Evolutionary conservation across 2,113 vertebrate species (phyloP), one percentile per base, ranked within the genome.

Genomic region (Neodontobutis hainanensis): DNA sequence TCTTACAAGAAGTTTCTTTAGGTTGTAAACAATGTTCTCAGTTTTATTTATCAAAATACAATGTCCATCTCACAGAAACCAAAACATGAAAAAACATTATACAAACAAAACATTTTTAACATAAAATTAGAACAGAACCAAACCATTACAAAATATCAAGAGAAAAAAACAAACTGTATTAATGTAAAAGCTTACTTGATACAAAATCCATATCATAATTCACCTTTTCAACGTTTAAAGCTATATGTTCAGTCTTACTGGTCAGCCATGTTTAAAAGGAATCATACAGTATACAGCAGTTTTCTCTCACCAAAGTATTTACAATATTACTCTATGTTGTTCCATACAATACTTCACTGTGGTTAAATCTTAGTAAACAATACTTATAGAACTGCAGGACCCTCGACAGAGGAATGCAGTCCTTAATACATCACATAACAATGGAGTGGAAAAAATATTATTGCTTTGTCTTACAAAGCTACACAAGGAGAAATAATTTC

Each of bases 1-100:
- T 91, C 73, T 77, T 91, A 90, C 89, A 90, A 65, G 63, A 82
- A 85, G 84, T 74, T 72, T 73, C 81, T 48, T 87, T 57, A 32
- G 63, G 34, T 55, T 91, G 92, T 93, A 92, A 94, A 93, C 91
- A 90, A 87, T 89, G 67, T 87, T 82, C 86, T 88, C 84, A 85
- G 76, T 78, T 85, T 65, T 57, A 74, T 80, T 76, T 65, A 72
- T 80, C 66, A 86, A 71, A 82, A 38, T 15, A 14, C 16, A 64
- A 65, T 55, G 52, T 36, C 42, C 59, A 51, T 49, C 14, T 77
- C 68, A 73, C 67, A 63, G 70, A 16, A 74, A 50, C 83, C 75
- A 65, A 69, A 78, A 8, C 74, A 10, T 60, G 48, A 65, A 38
- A 55, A 27, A 44, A 61, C 61, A 57, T n/a, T n/a, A n/a, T 27